Base-by-base conservation (phyloP, 2,888 invertebrate genomes). In the Cerastis rubricosa region DNA sequence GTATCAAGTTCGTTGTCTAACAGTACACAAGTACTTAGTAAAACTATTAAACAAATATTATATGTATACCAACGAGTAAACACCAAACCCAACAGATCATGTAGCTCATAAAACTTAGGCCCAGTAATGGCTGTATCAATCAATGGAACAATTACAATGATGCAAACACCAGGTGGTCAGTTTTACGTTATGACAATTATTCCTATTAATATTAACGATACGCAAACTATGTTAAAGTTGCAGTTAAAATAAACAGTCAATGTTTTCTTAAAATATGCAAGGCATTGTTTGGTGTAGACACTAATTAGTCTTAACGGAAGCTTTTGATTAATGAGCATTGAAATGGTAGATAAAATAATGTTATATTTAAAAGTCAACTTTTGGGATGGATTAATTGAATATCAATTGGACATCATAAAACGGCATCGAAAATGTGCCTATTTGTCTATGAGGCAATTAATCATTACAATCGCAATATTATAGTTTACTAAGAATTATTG, bases 131-230 rank as follows among this genome's bases (percentile, higher is more conserved):
- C 85, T 88, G 90, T 91, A 93, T 94, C 94, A 94, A 94, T 94
- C 93, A 93, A 91, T 81, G 74, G 85, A 90, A 91, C 93, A 93
- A 93, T 94, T 92, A 94, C 82, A 89, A 80, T 91, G 91, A 92
- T 90, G 91, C 91, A 91, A 92, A 91, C 92, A 80, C 94, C 94
- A 94, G 94, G 94, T 94, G 95, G 94, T 87, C 92, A 87, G 80
- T 40, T 89, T 92, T 91, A 92, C 90, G 92, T 91, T 93, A 93
- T 89, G 88, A 88, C 88, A 87, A 93, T 92, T 92, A 93, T 93
- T 91, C 86, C 86, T 83, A 92, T 91, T 91, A 92, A 93, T 93
- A 93, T 92, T 92, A 91, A 85, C 83, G 78, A 81, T 74, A 67
- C n/a, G 61, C 70, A 71, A 64, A 64, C 71, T 75, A 80, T 59